Percentiles rank a stretch among this genome's conserved stretches.
These are phyloP conservation scores for Metalampra italica DNA, from an alignment of 2,888 invertebrate genomes.

Conservation along the genomic window DNA sequence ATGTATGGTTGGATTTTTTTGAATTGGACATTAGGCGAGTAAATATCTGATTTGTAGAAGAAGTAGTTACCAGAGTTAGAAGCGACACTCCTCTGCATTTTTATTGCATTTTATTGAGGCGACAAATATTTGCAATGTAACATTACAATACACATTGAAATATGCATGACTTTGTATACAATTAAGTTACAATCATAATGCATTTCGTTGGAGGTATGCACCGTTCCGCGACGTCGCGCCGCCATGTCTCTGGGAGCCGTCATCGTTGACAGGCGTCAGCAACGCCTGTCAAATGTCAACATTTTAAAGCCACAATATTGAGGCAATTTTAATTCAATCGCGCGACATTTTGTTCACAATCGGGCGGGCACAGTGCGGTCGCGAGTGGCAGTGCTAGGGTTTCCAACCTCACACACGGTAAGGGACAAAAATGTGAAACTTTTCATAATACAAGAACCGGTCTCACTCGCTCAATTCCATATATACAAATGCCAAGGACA, in stretches of 20 bases:
- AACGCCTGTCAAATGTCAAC: slow-evolving; percentile 71
- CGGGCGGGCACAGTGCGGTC: slow-evolving; percentile 18
- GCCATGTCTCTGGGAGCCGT: slow-evolving; percentile 15
- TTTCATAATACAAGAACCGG: no score
- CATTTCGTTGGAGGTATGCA: slow-evolving; percentile 4
- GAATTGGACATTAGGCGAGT: no score
- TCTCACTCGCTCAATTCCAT: no score
- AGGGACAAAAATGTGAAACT: neutral
- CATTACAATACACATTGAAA: neutral
- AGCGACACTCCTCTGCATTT: no score
- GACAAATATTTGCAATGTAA: no score
- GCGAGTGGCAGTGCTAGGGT: neutral
- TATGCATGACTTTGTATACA: slow-evolving; percentile 1
- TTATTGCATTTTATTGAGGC: no score
- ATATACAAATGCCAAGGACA: no score
- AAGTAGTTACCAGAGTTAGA: no score
- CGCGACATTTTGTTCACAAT: slow-evolving; percentile 53
- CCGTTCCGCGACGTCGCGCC: slow-evolving; percentile 23
- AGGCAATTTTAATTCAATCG: slow-evolving; percentile 72
- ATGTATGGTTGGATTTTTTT: no score
- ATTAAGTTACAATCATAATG: slow-evolving; percentile 10
- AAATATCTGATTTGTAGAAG: no score
- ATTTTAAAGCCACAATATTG: slow-evolving; percentile 62
- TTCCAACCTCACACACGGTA: neutral
- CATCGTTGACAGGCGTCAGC: slow-evolving; percentile 55